Conservation (phyloP, 2,888 invertebrate species). For the Oscheius myriophilus region DNA sequence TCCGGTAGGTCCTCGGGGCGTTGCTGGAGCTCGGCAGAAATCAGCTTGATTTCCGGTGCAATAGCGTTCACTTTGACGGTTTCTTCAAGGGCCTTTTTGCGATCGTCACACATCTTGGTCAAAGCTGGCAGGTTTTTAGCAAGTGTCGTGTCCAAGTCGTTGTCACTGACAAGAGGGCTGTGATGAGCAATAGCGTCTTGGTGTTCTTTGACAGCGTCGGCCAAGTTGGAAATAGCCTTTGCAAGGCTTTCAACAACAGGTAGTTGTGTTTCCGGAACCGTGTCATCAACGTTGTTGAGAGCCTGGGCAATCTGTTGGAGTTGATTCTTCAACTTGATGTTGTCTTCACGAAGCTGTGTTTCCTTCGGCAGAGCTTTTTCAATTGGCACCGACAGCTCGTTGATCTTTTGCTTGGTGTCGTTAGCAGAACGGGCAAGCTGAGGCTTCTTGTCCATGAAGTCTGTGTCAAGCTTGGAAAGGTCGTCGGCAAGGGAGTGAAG, state of each 20-base stretch:
- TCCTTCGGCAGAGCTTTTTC: slow-evolving; percentile 12
- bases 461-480: neutral
- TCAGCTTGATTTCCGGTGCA: slow-evolving; percentile 40
- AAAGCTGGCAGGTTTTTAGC: slow-evolving; percentile 13
- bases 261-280: neutral
- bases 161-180: slow-evolving; percentile 8
- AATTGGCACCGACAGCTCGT: neutral
- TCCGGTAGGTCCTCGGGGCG: slow-evolving; percentile 31
- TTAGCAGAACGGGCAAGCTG: slow-evolving; percentile 9
- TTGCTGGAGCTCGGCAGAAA: slow-evolving; percentile 38
- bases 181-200: neutral
- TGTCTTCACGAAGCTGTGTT: slow-evolving; percentile 1
- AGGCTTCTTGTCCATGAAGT: slow-evolving; percentile 25
- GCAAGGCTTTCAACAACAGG: slow-evolving; percentile 3
- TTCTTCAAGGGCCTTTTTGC: slow-evolving; percentile 31
- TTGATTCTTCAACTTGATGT: slow-evolving; percentile 4
- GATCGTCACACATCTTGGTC: slow-evolving; percentile 24
- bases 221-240: neutral
- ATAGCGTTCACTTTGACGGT: slow-evolving; percentile 36
- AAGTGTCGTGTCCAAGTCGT: slow-evolving; percentile 19
- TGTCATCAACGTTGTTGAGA: neutral
- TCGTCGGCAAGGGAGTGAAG: neutral
- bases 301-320: neutral
- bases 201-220: neutral
- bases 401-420: slow-evolving; percentile 8